These are phyloP conservation scores for Girardinus metallicus DNA, from an alignment of 2,797 vertebrate species.

Conservation along the genomic window DNA sequence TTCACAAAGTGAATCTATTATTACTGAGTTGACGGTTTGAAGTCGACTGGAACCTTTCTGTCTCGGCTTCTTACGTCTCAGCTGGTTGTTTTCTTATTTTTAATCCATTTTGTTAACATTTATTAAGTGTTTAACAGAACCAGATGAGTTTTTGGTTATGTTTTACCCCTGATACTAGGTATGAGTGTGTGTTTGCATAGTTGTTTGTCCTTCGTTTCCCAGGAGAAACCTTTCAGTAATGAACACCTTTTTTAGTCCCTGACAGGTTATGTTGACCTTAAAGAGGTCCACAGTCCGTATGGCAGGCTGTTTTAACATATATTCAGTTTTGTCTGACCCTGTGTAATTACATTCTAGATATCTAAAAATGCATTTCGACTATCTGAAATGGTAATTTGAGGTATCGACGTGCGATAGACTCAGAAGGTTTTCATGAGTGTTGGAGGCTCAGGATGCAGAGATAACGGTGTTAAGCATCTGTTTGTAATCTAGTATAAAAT, in stretches of 20 bases:
- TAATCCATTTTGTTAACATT: neutral
- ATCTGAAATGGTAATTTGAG: too few species aligned
- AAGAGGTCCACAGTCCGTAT: neutral
- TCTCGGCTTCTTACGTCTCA: slow-evolving; percentile 14
- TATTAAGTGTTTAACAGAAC: neutral
- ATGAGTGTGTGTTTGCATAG: neutral
- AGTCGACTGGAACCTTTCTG: slow-evolving; percentile 9
- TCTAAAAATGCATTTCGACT: too few species aligned
- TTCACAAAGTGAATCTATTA: neutral
- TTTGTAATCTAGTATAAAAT: slow-evolving; percentile 19
- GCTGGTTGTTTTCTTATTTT: too few species aligned
- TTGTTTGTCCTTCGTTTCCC: neutral
- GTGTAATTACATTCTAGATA: too few species aligned
- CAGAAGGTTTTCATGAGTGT: slow-evolving; percentile 14
- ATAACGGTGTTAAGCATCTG: slow-evolving; percentile 15
- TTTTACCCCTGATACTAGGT: neutral
- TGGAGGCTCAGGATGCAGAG: slow-evolving; percentile 26
- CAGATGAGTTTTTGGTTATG: neutral
- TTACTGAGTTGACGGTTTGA: slow-evolving; percentile 6
- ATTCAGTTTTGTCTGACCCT: too few species aligned
- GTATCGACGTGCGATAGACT: neutral
- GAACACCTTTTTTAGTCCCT: neutral
- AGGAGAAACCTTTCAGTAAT: neutral
- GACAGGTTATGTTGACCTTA: neutral
- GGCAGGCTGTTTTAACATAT: too few species aligned